Conservation (phyloP, 1,140 invertebrate species). For the Cheumatopsyche charites region DNA sequence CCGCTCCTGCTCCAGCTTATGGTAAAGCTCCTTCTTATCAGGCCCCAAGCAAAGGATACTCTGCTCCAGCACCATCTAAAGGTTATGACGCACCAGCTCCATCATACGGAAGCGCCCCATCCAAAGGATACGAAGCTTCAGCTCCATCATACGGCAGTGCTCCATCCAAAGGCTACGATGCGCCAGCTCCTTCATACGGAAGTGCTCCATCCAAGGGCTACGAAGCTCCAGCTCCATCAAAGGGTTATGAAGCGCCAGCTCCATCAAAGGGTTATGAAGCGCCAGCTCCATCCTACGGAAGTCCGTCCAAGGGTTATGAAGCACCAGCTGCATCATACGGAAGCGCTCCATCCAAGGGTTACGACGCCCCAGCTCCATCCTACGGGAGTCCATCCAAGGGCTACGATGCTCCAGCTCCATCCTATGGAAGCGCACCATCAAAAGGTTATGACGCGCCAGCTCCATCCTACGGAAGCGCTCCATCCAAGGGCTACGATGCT, state of each 20-base stretch:
- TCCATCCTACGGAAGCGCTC: too few species aligned
- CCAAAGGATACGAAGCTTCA: conserved; percentile 21
- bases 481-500: conserved; percentile 18
- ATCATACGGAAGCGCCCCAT: conserved; percentile 31
- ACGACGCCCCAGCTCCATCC: conserved; percentile 8
- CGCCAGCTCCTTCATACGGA: conserved; percentile 21
- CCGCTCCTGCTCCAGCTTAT: neutral
- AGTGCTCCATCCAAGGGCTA: neutral
- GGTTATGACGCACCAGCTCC: conserved; percentile 37
- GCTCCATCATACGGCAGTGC: conserved; percentile 25
- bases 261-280: conserved; percentile 35
- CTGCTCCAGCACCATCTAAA: conserved; percentile 20
- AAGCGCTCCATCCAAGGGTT: neutral
- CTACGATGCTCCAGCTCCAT: conserved; percentile 27
- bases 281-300: conserved; percentile 25
- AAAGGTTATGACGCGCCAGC: neutral
- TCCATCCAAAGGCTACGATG: conserved; percentile 25
- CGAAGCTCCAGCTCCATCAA: neutral
- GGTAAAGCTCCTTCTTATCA: neutral
- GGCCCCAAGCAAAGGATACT: conserved; percentile 17
- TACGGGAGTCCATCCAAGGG: conserved; percentile 8
- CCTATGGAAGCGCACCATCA: neutral
- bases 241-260: neutral
- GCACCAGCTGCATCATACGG: neutral
- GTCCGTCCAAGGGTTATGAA: neutral